Evolutionary conservation across 2,797 vertebrate genomes (phyloP).

Genomic region (Mormyrops attenuatus): DNA sequence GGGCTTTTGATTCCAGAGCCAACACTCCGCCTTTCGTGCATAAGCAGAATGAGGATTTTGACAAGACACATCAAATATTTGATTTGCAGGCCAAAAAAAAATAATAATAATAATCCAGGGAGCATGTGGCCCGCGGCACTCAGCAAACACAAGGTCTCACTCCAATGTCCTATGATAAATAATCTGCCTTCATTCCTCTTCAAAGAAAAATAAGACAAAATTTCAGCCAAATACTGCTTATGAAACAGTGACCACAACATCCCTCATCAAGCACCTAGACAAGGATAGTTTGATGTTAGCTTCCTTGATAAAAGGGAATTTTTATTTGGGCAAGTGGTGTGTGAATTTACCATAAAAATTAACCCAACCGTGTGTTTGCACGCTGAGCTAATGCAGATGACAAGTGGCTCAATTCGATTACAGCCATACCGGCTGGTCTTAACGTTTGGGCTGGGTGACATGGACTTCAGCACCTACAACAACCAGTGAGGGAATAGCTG

Average conservation of each 20-base stretch:
- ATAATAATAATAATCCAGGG: background rate
- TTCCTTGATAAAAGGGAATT: background rate
- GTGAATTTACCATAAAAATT: background rate
- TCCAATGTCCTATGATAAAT: background rate
- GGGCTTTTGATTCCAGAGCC: background rate
- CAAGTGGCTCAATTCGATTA: background rate
- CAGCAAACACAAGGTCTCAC: background rate
- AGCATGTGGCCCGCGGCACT: background rate
- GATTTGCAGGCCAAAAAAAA: conserved; percentile 1
- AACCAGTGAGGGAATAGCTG: background rate
- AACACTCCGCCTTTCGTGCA: background rate
- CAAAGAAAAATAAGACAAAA: background rate
- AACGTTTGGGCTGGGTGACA: background rate
- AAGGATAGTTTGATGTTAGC: background rate
- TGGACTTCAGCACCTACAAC: background rate
- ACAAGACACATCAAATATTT: background rate
- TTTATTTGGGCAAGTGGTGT: background rate
- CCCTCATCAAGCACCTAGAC: background rate
- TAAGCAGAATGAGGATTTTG: background rate
- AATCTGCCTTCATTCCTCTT: background rate
- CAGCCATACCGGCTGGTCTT: background rate
- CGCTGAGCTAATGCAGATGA: background rate
- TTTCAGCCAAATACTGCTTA: background rate
- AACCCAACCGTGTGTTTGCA: background rate
- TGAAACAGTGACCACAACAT: background rate